phyloP scores from a whole-genome alignment of 1,140 invertebrate species.

The Batillaria attramentaria region DNA sequence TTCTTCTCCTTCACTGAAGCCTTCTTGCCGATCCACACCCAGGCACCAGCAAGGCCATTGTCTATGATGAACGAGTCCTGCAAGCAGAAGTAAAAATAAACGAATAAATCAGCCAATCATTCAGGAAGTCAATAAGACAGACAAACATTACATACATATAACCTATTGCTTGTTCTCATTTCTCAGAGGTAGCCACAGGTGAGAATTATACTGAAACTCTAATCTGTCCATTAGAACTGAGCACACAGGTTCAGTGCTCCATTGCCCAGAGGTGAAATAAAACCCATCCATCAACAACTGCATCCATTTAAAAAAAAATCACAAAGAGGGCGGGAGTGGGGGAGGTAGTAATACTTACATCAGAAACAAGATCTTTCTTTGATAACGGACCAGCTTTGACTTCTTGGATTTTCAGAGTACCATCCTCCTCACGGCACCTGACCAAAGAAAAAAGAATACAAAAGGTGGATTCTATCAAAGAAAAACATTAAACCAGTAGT shows the following conservation, averaged over 20 bases:
- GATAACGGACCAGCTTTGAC: constrained; percentile 87
- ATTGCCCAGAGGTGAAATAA: background rate
- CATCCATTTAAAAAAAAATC: too few species aligned
- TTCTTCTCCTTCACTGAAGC: constrained; percentile 80
- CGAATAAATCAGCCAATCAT: too few species aligned
- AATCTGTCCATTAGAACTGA: too few species aligned
- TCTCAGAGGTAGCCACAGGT: too few species aligned
- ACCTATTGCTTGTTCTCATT: too few species aligned
- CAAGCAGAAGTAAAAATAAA: too few species aligned
- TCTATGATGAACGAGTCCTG: constrained; percentile 91
- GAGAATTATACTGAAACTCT: too few species aligned
- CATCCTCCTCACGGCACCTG: constrained; percentile 81
- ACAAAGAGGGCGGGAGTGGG: too few species aligned
- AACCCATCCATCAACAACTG: too few species aligned
- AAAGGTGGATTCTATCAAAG: background rate
- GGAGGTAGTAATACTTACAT: constrained; percentile 55
- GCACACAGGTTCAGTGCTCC: too few species aligned
- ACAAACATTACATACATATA: too few species aligned
- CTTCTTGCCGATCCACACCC: constrained; percentile 91
- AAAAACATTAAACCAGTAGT: background rate
- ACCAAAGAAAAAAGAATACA: constrained; percentile 16
- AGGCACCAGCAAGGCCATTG: constrained; percentile 85
- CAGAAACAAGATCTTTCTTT: constrained; percentile 82
- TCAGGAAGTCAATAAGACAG: too few species aligned
- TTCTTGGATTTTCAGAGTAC: constrained; percentile 89